These are phyloP conservation scores for Paracentrotus lividus DNA, from an alignment of 53 echinoderm and acorn worm species.

Conservation along the genomic window DNA sequence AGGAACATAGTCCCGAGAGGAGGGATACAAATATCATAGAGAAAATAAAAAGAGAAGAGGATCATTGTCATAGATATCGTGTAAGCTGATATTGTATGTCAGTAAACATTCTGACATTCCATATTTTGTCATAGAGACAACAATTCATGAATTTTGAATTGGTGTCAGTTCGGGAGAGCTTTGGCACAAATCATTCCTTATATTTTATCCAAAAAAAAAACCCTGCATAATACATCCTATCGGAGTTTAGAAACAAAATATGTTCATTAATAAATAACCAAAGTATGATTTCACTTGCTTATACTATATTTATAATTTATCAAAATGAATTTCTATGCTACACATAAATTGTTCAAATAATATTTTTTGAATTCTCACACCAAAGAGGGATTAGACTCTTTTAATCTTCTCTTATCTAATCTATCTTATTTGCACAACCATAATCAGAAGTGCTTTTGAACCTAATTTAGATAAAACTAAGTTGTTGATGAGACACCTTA, in stretches of 20 bases:
- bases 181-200: conserved; percentile 1
- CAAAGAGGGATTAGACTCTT: too few species aligned
- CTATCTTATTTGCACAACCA: background rate
- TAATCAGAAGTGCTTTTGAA: background rate
- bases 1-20: background rate
- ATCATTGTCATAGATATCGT: conserved; percentile 45
- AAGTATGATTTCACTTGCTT: background rate
- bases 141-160: conserved; percentile 47
- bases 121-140: conserved; percentile 27
- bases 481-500: background rate
- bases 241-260: background rate
- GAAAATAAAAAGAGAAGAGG: background rate
- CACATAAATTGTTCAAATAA: background rate
- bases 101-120: conserved; percentile 41
- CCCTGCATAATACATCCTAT: background rate
- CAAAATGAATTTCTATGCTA: too few species aligned
- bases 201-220: background rate
- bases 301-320: background rate
- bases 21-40: background rate
- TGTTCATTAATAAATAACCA: background rate
- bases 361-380: background rate
- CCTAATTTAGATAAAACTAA: background rate
- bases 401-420: background rate
- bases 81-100: conserved; percentile 33
- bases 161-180: conserved; percentile 1